Evolutionary conservation across 1,140 invertebrate genomes (phyloP).

Genomic region (Anthonomus grandis): DNA sequence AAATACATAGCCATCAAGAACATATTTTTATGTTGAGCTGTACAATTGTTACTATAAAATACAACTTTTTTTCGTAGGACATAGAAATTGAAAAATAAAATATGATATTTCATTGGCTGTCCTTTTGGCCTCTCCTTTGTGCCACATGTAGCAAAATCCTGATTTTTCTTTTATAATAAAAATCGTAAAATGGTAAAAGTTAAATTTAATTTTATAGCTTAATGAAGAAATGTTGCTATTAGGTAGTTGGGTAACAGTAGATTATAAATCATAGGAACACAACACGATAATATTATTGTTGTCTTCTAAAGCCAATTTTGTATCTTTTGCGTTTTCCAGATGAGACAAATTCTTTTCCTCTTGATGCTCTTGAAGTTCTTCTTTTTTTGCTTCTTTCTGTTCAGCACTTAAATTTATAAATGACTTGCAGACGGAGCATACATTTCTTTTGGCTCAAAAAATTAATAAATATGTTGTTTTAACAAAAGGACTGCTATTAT

Average conservation of each 20-base stretch:
- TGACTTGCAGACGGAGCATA: slow-evolving; percentile 43
- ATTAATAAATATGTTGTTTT: not conserved
- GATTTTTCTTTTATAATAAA: slow-evolving; percentile 40
- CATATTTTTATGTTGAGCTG: slow-evolving; percentile 48
- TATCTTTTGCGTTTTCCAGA: too few relatives aligned
- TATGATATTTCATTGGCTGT: slow-evolving; percentile 39
- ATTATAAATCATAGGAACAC: too few relatives aligned
- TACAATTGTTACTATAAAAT: slow-evolving; percentile 45
- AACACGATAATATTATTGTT: too few relatives aligned
- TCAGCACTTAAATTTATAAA: slow-evolving; percentile 38
- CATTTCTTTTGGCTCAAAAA: slow-evolving; percentile 43
- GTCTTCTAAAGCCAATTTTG: too few relatives aligned
- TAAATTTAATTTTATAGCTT: slow-evolving; percentile 49
- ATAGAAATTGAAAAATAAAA: slow-evolving; percentile 12
- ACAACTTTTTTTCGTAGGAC: slow-evolving; percentile 8
- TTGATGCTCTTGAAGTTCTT: slow-evolving; percentile 28
- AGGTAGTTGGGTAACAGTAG: too few relatives aligned
- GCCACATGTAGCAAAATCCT: slow-evolving; percentile 48
- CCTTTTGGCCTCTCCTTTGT: slow-evolving; percentile 47
- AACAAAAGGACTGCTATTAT: too few relatives aligned
- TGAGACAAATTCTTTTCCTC: slow-evolving; percentile 34
- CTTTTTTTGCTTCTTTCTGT: slow-evolving; percentile 35
- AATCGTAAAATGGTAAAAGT: slow-evolving; percentile 49
- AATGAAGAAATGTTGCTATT: too few relatives aligned
- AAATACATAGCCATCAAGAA: slow-evolving; percentile 41